A percentile compares a stretch with the other conserved stretches of the same genome.
phyloP scores from a whole-genome alignment of 2,888 invertebrate genomes.

The Lasioglossum lativentre region DNA sequence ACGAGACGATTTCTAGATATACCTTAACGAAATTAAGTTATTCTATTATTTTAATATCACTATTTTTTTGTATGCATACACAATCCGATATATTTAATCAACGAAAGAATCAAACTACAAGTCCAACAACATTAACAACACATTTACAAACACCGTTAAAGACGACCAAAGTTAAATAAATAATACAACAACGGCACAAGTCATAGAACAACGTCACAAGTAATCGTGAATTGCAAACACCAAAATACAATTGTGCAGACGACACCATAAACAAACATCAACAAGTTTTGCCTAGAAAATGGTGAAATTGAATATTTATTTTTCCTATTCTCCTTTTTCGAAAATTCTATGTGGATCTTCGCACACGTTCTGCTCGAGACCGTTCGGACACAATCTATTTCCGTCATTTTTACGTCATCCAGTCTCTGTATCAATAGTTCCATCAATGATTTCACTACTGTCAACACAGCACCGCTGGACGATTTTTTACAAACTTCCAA shows the following conservation, averaged over 20 bases:
- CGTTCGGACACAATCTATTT: neutral
- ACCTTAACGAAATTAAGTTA: neutral
- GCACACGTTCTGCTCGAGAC: neutral
- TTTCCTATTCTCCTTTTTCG: conserved; percentile 7
- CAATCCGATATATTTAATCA: neutral
- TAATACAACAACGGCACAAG: neutral
- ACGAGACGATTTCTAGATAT: neutral
- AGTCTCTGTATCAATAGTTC: conserved; percentile 23
- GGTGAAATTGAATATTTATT: neutral
- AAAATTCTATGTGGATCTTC: neutral
- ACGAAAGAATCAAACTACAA: neutral
- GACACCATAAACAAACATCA: conserved; percentile 71
- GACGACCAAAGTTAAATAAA: neutral
- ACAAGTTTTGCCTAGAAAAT: conserved; percentile 62
- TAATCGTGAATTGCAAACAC: conserved; percentile 73
- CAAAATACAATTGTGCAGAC: conserved; percentile 74
- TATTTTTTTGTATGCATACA: neutral
- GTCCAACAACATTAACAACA: neutral
- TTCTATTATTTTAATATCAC: too few relatives aligned
- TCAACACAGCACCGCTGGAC: neutral
- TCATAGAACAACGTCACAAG: conserved; percentile 62
- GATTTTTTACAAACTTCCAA: neutral
- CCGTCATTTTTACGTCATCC: neutral
- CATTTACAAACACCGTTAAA: neutral
- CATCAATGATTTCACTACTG: conserved; percentile 25